phyloP scores from a whole-genome alignment of 2,888 invertebrate genomes.

The Cheilosia scutellata region DNA sequence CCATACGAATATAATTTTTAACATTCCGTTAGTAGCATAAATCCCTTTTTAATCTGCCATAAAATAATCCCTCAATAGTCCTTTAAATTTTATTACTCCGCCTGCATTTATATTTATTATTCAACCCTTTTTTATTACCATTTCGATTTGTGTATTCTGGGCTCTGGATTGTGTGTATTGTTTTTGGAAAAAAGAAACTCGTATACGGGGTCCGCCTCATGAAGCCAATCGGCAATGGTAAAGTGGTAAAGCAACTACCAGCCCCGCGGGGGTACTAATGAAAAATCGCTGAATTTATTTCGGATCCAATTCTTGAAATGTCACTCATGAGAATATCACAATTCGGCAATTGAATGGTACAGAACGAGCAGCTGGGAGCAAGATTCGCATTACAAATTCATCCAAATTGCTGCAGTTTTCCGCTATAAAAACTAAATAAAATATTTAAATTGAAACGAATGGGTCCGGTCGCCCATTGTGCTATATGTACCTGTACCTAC shows the following conservation, averaged over 20 bases:
- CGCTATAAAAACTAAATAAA: slow-evolving; percentile 78
- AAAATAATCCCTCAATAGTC: slow-evolving; percentile 80
- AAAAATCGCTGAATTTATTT: slow-evolving; percentile 81
- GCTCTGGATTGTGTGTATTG: slow-evolving; percentile 46
- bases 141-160: slow-evolving; percentile 68
- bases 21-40: slow-evolving; percentile 73
- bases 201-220: slow-evolving; percentile 48
- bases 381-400: slow-evolving; percentile 75
- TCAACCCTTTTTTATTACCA: slow-evolving; percentile 74
- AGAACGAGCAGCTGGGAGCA: slow-evolving; percentile 60
- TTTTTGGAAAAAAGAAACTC: slow-evolving; percentile 31
- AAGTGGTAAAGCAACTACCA: slow-evolving; percentile 51
- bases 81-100: slow-evolving; percentile 81
- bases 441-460: slow-evolving; percentile 78
- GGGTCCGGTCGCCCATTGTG: slow-evolving; percentile 54
- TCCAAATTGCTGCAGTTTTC: slow-evolving; percentile 76
- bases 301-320: slow-evolving; percentile 82
- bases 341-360: slow-evolving; percentile 73
- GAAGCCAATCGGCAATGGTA: slow-evolving; percentile 66
- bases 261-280: slow-evolving; percentile 76
- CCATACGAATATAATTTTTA: slow-evolving; percentile 59
- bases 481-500: slow-evolving; percentile 8
- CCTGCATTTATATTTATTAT: slow-evolving; percentile 71
- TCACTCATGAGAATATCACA: slow-evolving; percentile 82
- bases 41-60: slow-evolving; percentile 81